phyloP scores from a whole-genome alignment of 2,113 vertebrate species.

The Dasypus novemcinctus region DNA sequence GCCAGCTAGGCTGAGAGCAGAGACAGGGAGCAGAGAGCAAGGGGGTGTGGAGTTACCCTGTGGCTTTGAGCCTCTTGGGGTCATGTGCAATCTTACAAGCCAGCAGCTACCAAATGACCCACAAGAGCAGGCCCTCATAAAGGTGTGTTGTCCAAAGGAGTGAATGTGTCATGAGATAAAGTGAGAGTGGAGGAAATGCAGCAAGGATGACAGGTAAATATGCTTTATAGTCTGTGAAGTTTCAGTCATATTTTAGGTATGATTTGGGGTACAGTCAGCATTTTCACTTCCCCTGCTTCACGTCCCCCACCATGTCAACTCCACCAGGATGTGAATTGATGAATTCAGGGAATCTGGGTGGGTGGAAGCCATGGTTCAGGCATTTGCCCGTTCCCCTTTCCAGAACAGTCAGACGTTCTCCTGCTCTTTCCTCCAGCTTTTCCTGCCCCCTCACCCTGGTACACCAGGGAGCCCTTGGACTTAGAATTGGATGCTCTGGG shows the following conservation, averaged over 20 bases:
- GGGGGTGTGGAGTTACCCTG: neutral
- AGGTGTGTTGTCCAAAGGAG: constrained; percentile 35
- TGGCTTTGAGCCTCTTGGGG: neutral
- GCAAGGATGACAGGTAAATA: neutral
- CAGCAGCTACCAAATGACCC: neutral
- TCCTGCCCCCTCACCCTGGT: neutral
- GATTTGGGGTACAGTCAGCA: neutral
- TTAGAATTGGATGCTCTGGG: neutral
- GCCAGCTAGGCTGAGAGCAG: neutral
- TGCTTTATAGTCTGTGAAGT: neutral
- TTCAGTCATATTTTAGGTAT: neutral
- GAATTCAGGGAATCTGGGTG: neutral
- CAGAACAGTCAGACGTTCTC: neutral
- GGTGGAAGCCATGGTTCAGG: neutral
- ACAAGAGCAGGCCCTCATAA: neutral
- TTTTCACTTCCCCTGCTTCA: neutral
- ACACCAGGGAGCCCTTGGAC: neutral
- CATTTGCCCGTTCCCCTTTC: neutral
- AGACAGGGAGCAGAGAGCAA: neutral
- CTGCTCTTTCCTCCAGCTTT: neutral
- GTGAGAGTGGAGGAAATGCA: constrained; percentile 37
- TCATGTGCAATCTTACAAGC: neutral
- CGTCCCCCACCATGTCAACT: neutral
- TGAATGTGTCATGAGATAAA: constrained; percentile 4
- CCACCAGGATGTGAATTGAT: neutral